These are phyloP conservation scores for Gallinago paraguaiae DNA, from an alignment of 2,113 vertebrate genomes.

Conservation along the genomic window DNA sequence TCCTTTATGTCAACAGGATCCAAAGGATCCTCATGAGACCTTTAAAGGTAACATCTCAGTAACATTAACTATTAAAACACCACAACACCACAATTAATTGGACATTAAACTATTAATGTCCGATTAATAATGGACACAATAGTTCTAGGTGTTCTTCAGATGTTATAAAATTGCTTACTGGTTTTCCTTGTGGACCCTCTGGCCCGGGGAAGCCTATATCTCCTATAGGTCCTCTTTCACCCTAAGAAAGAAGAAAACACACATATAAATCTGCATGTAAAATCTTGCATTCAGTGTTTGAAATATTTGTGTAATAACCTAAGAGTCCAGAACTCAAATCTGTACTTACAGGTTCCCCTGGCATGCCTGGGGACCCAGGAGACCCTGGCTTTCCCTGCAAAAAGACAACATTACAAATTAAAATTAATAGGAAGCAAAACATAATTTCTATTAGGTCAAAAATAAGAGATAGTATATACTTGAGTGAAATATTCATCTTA, in stretches of 20 bases:
- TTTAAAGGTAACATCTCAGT: not conserved
- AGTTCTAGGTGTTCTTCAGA: not conserved
- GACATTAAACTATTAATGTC: too few relatives aligned
- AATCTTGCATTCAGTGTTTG: not conserved
- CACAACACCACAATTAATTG: too few relatives aligned
- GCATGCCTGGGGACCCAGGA: constrained; percentile 85
- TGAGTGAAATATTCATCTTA: not conserved
- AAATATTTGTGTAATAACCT: not conserved
- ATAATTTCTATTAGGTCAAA: not conserved
- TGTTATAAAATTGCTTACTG: constrained; percentile 79
- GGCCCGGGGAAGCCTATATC: constrained; percentile 94
- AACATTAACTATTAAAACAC: not conserved
- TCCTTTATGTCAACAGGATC: not conserved
- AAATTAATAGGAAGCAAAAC: not conserved
- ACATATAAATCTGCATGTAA: not conserved
- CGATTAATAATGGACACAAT: not conserved
- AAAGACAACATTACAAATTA: constrained; percentile 43
- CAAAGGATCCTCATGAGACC: not conserved
- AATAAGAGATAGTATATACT: not conserved
- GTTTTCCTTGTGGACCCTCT: constrained; percentile 88
- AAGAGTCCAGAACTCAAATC: not conserved
- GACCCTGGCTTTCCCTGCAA: constrained; percentile 88
- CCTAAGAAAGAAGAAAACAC: constrained; percentile 70
- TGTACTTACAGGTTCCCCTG: constrained; percentile 92
- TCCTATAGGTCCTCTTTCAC: constrained; percentile 91